Base-by-base conservation (phyloP, 2,113 vertebrate species). In the Chroicocephalus ridibundus region DNA sequence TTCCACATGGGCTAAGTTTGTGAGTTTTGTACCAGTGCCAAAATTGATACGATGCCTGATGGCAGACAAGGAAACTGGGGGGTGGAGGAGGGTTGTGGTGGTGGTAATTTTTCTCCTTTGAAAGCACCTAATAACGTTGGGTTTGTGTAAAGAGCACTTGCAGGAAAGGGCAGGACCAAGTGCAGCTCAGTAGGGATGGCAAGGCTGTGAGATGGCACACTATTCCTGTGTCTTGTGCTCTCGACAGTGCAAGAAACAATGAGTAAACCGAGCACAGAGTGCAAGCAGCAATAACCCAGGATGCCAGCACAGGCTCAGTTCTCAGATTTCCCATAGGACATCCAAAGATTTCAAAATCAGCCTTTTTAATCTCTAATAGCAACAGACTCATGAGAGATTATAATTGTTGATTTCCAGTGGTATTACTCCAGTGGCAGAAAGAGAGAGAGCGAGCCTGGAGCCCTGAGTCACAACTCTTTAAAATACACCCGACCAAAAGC, bases 341-440 rank as follows among this genome's bases (percentile, higher is more conserved):
- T 82, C 9, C 44, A 47, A 12, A 42, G n/a, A 72, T 88, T 90
- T 85, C 54, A 82, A 86, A 92, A 85, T 46, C 75, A 80, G 44
- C 76, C 70, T 93, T 81, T 92, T 92, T 29, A 69, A 88, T 77
- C 70, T 82, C 66, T 94, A 90, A 85, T 80, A 88, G 74, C 83
- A 79, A 66, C 46, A 44, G 94, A 60, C 75, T 95, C 66, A 19
- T 24, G 64, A 95, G 86, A 76, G 25, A 77, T 79, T 85, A 40
- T 77, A 75, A 88, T 66, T 88, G 75, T 91, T 91, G 81, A 82
- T 91, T 91, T 97, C 58, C 46, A 82, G 21, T 32, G 57, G 34
- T 49, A 66, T 71, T 82, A 55, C 26, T 82, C 31, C 24, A 55
- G 68, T n/a, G 42, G 31, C 27, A 72, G 57, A 86, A 77, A 58